Conservation (phyloP, 2,113 vertebrate species). For the Pituophis catenifer region DNA sequence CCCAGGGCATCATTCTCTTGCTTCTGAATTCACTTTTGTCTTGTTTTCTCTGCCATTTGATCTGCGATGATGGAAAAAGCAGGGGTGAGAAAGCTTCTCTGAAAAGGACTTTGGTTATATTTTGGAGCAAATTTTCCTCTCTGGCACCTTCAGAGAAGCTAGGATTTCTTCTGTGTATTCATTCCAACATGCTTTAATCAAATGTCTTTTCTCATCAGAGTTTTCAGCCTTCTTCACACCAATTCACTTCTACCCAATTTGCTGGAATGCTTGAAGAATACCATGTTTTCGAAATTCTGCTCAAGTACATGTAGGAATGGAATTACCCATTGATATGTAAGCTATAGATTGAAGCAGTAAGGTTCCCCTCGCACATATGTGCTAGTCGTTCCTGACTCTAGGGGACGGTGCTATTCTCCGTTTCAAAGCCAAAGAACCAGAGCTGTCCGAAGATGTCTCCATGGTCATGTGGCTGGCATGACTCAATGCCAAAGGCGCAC, state of each 20-base stretch:
- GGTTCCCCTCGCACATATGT: too few species aligned
- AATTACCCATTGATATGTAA: neutral
- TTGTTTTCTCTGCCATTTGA: neutral
- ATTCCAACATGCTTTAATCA: neutral
- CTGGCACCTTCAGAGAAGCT: neutral
- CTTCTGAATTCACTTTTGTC: neutral
- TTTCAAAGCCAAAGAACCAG: too few species aligned
- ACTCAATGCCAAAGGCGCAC: too few species aligned
- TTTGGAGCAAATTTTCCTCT: neutral
- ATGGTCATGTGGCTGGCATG: too few species aligned
- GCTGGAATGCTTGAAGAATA: neutral
- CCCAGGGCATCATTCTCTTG: neutral
- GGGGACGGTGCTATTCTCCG: too few species aligned
- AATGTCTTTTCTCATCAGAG: neutral
- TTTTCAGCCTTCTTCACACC: neutral
- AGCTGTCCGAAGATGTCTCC: too few species aligned
- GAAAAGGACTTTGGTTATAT: neutral
- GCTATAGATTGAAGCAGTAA: neutral
- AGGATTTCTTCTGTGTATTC: neutral
- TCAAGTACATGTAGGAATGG: neutral
- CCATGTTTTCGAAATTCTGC: neutral
- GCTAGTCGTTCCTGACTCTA: too few species aligned
- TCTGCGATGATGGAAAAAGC: neutral
- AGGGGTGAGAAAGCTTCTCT: neutral
- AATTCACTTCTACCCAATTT: neutral